Percentiles rank a stretch among this genome's conserved stretches.
Evolutionary conservation across 2,113 vertebrate genomes (phyloP).

Genomic region (Colius striatus): DNA sequence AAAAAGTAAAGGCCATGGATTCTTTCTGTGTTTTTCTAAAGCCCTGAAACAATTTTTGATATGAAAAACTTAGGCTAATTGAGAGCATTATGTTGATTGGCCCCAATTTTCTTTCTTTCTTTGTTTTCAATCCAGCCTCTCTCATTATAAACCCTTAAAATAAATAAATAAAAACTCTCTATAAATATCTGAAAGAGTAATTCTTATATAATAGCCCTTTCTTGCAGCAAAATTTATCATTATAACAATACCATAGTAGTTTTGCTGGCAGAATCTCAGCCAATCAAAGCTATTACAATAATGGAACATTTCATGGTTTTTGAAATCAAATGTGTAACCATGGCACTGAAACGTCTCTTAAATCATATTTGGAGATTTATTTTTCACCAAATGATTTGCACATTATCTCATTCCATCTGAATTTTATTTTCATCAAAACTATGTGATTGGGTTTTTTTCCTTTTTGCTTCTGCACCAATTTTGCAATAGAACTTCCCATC

Average conservation of each 20-base stretch:
- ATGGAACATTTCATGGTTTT: constrained; percentile 60
- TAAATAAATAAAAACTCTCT: constrained; percentile 36
- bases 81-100: constrained; percentile 35
- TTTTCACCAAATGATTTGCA: constrained; percentile 65
- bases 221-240: constrained; percentile 45
- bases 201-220: constrained; percentile 54
- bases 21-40: constrained; percentile 27
- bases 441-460: background rate
- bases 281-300: constrained; percentile 64
- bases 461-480: constrained; percentile 45
- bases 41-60: constrained; percentile 23
- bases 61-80: constrained; percentile 25
- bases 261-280: constrained; percentile 42
- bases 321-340: constrained; percentile 65
- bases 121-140: constrained; percentile 41
- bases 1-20: background rate
- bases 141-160: constrained; percentile 14
- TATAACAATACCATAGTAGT: constrained; percentile 63
- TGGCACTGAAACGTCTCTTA: constrained; percentile 58
- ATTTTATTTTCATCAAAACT: constrained; percentile 58
- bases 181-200: constrained; percentile 14
- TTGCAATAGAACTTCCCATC: constrained; percentile 54
- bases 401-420: constrained; percentile 70
- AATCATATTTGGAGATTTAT: constrained; percentile 59
- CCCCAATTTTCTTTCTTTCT: background rate